A percentile compares a stretch with the other conserved stretches of the same genome.
Conservation (phyloP, 2,888 invertebrate species). For the Drosophila vallismaia region DNA sequence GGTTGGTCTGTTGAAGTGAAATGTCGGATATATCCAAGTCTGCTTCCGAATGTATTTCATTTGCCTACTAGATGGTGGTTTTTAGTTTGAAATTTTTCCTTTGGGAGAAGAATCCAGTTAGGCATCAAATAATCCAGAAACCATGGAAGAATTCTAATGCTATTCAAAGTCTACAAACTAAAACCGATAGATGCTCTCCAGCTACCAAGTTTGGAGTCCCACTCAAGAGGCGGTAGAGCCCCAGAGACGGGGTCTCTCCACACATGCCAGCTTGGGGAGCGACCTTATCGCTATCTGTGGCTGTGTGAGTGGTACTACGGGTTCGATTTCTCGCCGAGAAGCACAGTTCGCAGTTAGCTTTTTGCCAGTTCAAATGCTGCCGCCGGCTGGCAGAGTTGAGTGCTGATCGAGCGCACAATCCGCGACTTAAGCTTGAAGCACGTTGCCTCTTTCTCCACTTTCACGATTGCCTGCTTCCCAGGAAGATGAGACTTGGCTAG, state of each 20-base stretch:
- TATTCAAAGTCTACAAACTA: not conserved
- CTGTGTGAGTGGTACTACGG: conserved; percentile 45
- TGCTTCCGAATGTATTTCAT: not conserved
- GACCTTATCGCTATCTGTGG: conserved; percentile 53
- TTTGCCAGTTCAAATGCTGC: conserved; percentile 65
- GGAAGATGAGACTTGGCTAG: conserved; percentile 32
- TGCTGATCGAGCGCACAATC: conserved; percentile 27
- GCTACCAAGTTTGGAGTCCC: conserved; percentile 16
- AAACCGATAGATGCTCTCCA: not conserved
- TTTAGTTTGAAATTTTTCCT: not conserved
- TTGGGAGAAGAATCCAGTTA: not conserved
- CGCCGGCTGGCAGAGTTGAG: conserved; percentile 55
- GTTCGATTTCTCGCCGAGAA: conserved; percentile 48
- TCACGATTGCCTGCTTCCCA: conserved; percentile 14
- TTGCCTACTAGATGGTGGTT: not conserved
- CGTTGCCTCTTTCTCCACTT: conserved; percentile 14
- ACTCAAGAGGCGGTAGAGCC: conserved; percentile 20
- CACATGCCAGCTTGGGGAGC: conserved; percentile 34
- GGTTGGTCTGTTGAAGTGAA: not conserved
- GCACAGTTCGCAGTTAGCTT: conserved; percentile 67
- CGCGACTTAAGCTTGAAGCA: conserved; percentile 18
- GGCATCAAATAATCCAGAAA: not conserved
- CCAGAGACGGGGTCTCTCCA: conserved; percentile 14
- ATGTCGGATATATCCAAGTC: not conserved
- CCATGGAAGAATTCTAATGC: not conserved